Evolutionary conservation across 2,888 invertebrate genomes (phyloP), one percentile per base, ranked within the genome.

Genomic region (Ophioninae sp.): DNA sequence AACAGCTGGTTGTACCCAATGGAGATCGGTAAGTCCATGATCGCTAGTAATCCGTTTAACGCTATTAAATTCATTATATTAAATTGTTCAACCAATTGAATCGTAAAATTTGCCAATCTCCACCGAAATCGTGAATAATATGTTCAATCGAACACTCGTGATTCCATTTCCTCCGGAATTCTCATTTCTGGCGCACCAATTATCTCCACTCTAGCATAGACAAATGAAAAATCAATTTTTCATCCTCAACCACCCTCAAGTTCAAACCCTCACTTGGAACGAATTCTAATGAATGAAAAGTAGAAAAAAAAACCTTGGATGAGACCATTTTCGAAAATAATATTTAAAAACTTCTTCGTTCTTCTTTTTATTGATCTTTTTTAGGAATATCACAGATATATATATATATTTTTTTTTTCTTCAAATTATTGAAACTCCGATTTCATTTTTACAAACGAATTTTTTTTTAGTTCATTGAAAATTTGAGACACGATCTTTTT

Each of bases 1-100:
- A 99, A 99, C 94, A 98, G 98, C 1, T 99, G 99, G 97, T 95
- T 99, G 64, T 99, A 99, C 93, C 99, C 99, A 0, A 97, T 99
- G 96, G 98, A 98, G 89, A 93, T 99, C 65, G 99, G 98, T 94
- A 95, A 96, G 91, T 88, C 51, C 87, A 58, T 20, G 5, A 41
- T 41, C 7, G 0, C 8, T 59, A 59, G 10, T 68, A 23, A 44
- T 10, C 30, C 9, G 1, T 2, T 20, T 30, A 9, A 30, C 20
- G n/a, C 22, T 73, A 30, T 67, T 22, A 20, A 58, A 58, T 58
- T 8, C 51, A 51, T 6, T 7, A 17, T 23, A 23, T 41, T n/a
- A n/a, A n/a, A n/a, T n/a, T 30, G n/a, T n/a, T 23, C 5, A 67
- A 13, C 13, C 13, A 2, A 22, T 10, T 44, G 6, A n/a, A 17